phyloP scores from a whole-genome alignment of 2,113 vertebrate genomes.

The Lasiurus borealis region DNA sequence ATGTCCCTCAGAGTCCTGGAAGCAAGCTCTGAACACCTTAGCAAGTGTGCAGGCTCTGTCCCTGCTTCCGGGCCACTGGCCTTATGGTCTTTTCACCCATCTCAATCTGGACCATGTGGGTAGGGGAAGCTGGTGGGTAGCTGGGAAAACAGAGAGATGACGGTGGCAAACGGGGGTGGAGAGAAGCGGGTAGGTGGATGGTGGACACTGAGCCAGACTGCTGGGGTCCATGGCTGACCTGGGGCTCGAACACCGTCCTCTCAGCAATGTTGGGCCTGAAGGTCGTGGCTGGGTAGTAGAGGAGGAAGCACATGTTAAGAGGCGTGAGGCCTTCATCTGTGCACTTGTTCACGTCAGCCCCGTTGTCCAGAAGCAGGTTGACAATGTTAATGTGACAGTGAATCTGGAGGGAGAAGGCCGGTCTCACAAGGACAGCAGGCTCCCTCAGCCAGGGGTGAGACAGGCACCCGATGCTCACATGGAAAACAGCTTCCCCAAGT shows the following conservation, averaged over 20 bases:
- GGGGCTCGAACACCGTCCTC: slow-evolving; percentile 54
- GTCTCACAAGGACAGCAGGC: neutral
- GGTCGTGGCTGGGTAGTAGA: slow-evolving; percentile 89
- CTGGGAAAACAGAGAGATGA: neutral
- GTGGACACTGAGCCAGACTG: neutral
- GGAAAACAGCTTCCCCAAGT: fast-evolving
- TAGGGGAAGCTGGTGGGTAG: neutral
- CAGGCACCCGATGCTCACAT: neutral
- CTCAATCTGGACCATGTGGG: neutral
- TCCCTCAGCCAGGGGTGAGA: neutral
- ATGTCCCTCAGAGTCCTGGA: fast-evolving
- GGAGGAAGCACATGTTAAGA: slow-evolving; percentile 88
- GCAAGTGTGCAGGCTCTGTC: neutral
- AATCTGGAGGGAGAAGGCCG: slow-evolving; percentile 82
- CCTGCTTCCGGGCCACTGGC: too few relatives aligned
- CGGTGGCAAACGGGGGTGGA: neutral
- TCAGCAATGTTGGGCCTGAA: slow-evolving; percentile 84
- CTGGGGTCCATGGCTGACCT: slow-evolving; percentile 57
- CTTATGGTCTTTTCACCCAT: fast-evolving
- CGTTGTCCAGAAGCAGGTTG: slow-evolving; percentile 90
- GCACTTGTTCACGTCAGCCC: slow-evolving; percentile 91
- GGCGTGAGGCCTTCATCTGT: slow-evolving; percentile 90
- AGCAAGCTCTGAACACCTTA: neutral
- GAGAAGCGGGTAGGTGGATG: neutral
- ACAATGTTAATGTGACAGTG: slow-evolving; percentile 87